Base-by-base conservation (phyloP, 2,888 invertebrate species). In the Lasiommata megera region DNA sequence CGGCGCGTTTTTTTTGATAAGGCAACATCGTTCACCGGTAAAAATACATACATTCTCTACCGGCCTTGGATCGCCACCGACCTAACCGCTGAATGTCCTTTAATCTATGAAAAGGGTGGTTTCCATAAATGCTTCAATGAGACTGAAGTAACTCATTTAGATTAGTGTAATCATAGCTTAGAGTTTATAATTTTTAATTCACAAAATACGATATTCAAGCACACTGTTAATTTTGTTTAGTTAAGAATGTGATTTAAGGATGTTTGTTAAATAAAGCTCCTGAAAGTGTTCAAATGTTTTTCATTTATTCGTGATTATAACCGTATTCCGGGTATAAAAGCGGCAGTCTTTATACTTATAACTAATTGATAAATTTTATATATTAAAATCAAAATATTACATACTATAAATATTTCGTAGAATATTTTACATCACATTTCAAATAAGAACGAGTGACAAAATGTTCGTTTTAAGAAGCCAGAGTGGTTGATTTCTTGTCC, bases 241-340 rank as follows among this genome's bases (percentile, higher is more conserved):
- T 77, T 67, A 69, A 71, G 63, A 63, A 74, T 77, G 76, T 82
- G 76, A 76, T 73, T 66, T 71, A 71, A 79, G 54, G 74, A 75
- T 67, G 76, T 79, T 88, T 85, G 82, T 84, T 84, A 86, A 88
- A 85, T 87, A 87, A 87, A 88, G 82, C 73, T 70, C 70, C 73
- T 66, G 67, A 62, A 67, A 70, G 71, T 75, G 75, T 70, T 54
- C 51, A 66, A 64, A 57, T 72, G 63, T 68, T 61, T 37, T 48
- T 74, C 74, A 73, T 81, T 84, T 80, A 78, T 79, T 80, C 54
- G 51, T 55, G 65, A 67, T 79, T 57, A 52, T 53, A 64, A 66
- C 38, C 38, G 37, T 56, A n/a, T n/a, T n/a, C n/a, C n/a, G 60
- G 41, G 67, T 71, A 72, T 67, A 74, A 74, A 74, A 75, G 71